Conservation (phyloP, 2,113 vertebrate genomes). For the Bothrops jararaca region DNA sequence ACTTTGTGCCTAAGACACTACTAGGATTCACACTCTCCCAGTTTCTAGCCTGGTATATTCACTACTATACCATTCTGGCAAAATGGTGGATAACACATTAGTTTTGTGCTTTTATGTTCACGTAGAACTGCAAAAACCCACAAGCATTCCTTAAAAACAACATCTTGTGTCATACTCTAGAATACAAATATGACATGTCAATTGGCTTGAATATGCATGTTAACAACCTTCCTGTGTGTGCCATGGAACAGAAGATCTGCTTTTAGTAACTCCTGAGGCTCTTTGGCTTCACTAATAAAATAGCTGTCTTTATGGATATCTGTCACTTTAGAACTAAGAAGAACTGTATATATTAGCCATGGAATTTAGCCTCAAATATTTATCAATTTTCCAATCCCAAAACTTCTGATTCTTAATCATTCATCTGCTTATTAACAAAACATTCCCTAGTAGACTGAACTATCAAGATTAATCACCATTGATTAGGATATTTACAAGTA, state of each 20-base stretch:
- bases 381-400: constrained; percentile 29
- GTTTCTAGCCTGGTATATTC: not conserved
- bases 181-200: constrained; percentile 13
- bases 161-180: not conserved
- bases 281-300: constrained; percentile 36
- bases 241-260: constrained; percentile 27
- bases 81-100: not conserved
- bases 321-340: constrained; percentile 36
- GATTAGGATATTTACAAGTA: not conserved
- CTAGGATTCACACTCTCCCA: not conserved
- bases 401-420: not conserved
- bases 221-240: constrained; percentile 21
- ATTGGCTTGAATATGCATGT: constrained; percentile 11
- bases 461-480: not conserved
- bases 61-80: not conserved
- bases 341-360: not conserved
- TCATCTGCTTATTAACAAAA: not conserved
- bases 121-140: not conserved
- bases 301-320: not conserved
- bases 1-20: not conserved
- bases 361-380: not conserved
- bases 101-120: not conserved
- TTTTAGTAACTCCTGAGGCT: constrained; percentile 44
- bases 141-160: not conserved
- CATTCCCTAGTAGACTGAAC: not conserved